Evolutionary conservation across 2,888 invertebrate genomes (phyloP).

Genomic region (Megamerina dolium): DNA sequence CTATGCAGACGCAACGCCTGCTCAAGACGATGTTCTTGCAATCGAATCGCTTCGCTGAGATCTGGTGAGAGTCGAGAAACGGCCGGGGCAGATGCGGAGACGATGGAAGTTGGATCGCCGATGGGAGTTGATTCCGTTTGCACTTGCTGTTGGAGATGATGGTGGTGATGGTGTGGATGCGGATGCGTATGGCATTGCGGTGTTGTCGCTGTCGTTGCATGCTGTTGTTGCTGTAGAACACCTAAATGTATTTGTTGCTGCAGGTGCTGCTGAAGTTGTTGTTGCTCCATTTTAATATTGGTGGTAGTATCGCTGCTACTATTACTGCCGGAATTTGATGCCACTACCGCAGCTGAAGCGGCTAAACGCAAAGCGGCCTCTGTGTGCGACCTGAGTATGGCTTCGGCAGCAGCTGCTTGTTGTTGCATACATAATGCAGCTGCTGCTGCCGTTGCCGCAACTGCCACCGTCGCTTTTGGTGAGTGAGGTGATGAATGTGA

Average conservation of each 20-base stretch:
- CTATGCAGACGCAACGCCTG: slow-evolving; percentile 76
- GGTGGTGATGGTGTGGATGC: slow-evolving; percentile 26
- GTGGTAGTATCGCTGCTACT: slow-evolving; percentile 2
- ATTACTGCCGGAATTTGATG: slow-evolving; percentile 23
- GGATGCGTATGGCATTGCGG: too few relatives aligned
- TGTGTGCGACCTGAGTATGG: slow-evolving; percentile 75
- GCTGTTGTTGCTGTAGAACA: slow-evolving; percentile 10
- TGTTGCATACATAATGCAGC: slow-evolving; percentile 67
- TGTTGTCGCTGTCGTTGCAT: slow-evolving; percentile 26
- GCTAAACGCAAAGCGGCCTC: slow-evolving; percentile 78
- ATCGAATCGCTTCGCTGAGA: slow-evolving; percentile 63
- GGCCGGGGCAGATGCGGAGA: too few relatives aligned
- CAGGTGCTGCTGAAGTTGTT: slow-evolving; percentile 17
- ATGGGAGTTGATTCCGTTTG: slow-evolving; percentile 24
- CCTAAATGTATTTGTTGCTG: slow-evolving; percentile 3
- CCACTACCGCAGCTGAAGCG: slow-evolving; percentile 68
- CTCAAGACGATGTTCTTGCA: slow-evolving; percentile 74
- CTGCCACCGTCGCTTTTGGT: too few relatives aligned
- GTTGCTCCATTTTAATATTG: slow-evolving; percentile 3
- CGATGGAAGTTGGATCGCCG: too few relatives aligned
- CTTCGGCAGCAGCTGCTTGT: slow-evolving; percentile 77
- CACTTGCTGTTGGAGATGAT: slow-evolving; percentile 6
- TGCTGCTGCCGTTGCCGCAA: too few relatives aligned
- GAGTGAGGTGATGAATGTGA: too few relatives aligned
- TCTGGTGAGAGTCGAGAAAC: slow-evolving; percentile 67